Conservation (phyloP, 2,113 vertebrate genomes). For the Pseudonaja textilis region DNA sequence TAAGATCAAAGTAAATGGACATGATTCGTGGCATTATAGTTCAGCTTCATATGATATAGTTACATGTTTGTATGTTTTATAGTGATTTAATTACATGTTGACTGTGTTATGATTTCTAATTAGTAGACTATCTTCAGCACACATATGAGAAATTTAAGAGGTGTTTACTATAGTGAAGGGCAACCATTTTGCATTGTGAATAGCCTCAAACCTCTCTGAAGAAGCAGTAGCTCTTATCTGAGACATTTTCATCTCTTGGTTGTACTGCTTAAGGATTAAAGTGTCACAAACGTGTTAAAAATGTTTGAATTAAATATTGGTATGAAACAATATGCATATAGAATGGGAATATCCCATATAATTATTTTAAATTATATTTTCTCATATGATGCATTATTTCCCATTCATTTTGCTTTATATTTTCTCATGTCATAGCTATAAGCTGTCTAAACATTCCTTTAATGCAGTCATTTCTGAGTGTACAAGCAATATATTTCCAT, state of each 20-base stretch:
- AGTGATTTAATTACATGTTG: not conserved
- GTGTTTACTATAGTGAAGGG: constrained; percentile 42
- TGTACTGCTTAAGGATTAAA: not conserved
- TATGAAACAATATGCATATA: not conserved
- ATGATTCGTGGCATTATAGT: not conserved
- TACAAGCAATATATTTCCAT: constrained; percentile 62
- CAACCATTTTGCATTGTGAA: not conserved
- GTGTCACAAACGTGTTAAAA: not conserved
- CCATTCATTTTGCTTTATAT: constrained; percentile 13
- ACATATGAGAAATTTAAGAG: constrained; percentile 19
- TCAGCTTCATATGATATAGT: not conserved
- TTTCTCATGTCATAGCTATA: constrained; percentile 37
- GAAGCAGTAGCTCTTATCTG: not conserved
- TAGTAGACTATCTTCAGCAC: not conserved
- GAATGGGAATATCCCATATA: too few relatives aligned
- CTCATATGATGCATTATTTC: constrained; percentile 41
- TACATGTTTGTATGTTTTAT: not conserved
- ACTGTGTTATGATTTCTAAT: not conserved
- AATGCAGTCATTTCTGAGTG: constrained; percentile 57
- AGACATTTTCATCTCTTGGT: not conserved
- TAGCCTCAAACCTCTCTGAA: not conserved
- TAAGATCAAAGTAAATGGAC: not conserved
- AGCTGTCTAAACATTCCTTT: constrained; percentile 35
- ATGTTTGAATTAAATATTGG: not conserved
- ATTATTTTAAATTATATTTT: not conserved